Conservation (phyloP, 2,888 invertebrate species). For the Eristalinus aeneus region DNA sequence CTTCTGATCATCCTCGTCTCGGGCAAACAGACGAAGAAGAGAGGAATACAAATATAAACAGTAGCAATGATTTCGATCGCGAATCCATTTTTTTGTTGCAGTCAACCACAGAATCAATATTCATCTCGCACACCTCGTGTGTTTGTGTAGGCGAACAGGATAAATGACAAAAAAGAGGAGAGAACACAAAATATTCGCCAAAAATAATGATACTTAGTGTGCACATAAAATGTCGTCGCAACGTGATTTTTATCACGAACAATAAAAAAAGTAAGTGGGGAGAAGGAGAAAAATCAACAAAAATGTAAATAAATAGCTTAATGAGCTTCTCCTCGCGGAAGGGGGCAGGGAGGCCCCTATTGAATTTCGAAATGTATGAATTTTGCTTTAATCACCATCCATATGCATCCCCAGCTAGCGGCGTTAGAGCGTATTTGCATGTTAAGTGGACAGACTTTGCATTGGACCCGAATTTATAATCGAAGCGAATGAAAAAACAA, state of each 20-base stretch:
- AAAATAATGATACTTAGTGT: slow-evolving; percentile 8
- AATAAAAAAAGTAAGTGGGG: slow-evolving; percentile 1
- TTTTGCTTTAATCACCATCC: background rate
- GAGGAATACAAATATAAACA: slow-evolving; percentile 44
- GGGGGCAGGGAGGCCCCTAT: background rate
- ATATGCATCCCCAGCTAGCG: background rate
- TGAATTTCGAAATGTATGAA: slow-evolving; percentile 1
- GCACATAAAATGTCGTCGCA: slow-evolving; percentile 11
- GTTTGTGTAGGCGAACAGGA: slow-evolving; percentile 49
- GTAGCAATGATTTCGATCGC: slow-evolving; percentile 19
- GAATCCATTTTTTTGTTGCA: background rate
- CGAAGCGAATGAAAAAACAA: background rate
- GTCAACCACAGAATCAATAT: slow-evolving; percentile 24
- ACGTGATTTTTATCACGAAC: slow-evolving; percentile 58
- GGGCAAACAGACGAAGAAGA: slow-evolving; percentile 3
- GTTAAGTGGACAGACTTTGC: slow-evolving; percentile 33
- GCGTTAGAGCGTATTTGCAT: slow-evolving; percentile 44
- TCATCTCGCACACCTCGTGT: slow-evolving; percentile 22
- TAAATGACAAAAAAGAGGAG: slow-evolving; percentile 34
- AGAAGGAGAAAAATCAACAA: background rate
- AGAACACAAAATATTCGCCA: slow-evolving; percentile 14
- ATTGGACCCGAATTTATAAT: slow-evolving; percentile 8
- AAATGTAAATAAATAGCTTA: slow-evolving; percentile 49
- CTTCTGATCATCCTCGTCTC: background rate
- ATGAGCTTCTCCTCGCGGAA: slow-evolving; percentile 62